Base-by-base conservation (phyloP, 2,888 invertebrate genomes). In the Ligdia adustata region DNA sequence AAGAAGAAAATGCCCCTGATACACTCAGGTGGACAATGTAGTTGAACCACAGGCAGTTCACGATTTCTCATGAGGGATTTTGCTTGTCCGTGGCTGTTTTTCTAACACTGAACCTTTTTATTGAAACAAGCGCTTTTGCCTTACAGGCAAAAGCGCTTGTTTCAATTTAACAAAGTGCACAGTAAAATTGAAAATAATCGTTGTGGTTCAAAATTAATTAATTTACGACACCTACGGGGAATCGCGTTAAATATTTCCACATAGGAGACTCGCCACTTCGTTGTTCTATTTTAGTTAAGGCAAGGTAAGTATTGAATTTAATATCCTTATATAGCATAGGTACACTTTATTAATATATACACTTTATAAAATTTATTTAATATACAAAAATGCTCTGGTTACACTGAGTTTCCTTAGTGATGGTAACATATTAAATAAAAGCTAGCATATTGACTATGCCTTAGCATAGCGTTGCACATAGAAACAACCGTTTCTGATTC, bases 191-290 rank as follows among this genome's bases (percentile, higher is more conserved):
- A 33, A 47, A 56, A 14, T 42, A 34, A 52, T 47, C 9, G 41
- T 38, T 40, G 28, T 49, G 41, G 47, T 52, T 51, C 34, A 53
- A 54, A 60, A 53, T 59, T 74, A 74, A 78, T 79, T 70, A 80
- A 79, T 72, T 71, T 69, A 73, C 60, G 60, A 59, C 59, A 47
- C 56, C 69, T 58, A 57, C 6, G 15, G 66, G 59, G 71, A 63
- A 64, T 55, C 51, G 48, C 24, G 26, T 9, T 38, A 29, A 54
- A 52, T 62, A 60, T 55, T 60, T 50, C 56, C 51, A 46, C 45
- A 55, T 42, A 45, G 53, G 48, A 59, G 43, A 57, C 40, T 59
- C 55, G 32, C 50, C 42, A 35, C 22, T 24, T 37, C 37, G 40
- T 9, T 11, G 5, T 4, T n/a, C 11, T 27, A 11, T 11, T 11